Base-by-base conservation (phyloP, 2,113 vertebrate species). In the Phaetusa simplex region DNA sequence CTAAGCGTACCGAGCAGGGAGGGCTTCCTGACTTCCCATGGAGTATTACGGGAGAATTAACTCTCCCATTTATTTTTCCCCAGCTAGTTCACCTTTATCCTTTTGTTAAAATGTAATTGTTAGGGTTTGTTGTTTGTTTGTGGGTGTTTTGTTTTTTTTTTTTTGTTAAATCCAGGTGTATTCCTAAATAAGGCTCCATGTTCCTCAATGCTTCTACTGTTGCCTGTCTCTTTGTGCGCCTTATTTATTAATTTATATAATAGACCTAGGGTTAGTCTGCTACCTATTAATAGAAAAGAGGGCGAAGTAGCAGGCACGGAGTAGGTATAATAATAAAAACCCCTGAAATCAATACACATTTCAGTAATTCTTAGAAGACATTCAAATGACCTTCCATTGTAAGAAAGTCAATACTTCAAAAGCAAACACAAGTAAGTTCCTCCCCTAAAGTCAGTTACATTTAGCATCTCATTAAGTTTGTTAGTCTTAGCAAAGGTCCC, bases 361-460 rank as follows among this genome's bases (percentile, higher is more conserved):
- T 82, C 77, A 91, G 66, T 70, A 85, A 82, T 89, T 86, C 73
- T 89, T 89, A 38, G 23, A 85, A 93, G 88, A 65, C 38, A 85
- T 73, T 87, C 80, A 96, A 82, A 70, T 70, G 58, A 91, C 86
- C 36, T 94, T 85, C 45, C 45, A 22, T 7, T 42, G 45, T 58
- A 76, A 89, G 32, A 85, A 94, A 87, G 53, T 82, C 86, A 79
- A 76, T 77, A 82, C 83, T 85, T 89, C 83, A 94, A 72, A 90
- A 86, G 32, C 64, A 88, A 94, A 72, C n/a, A 79, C 56, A 70
- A 85, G 11, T 20, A 55, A 90, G 16, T 74, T 94, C 30, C n/a
- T 85, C 12, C n/a, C n/a, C 77, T 80, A 55, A 73, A 87, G 53
- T 85, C 77, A 82, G 65, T 66, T 72, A 76, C 45, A 61, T 52